Conservation (phyloP, 2,797 vertebrate species). For the Channallabes apus region DNA sequence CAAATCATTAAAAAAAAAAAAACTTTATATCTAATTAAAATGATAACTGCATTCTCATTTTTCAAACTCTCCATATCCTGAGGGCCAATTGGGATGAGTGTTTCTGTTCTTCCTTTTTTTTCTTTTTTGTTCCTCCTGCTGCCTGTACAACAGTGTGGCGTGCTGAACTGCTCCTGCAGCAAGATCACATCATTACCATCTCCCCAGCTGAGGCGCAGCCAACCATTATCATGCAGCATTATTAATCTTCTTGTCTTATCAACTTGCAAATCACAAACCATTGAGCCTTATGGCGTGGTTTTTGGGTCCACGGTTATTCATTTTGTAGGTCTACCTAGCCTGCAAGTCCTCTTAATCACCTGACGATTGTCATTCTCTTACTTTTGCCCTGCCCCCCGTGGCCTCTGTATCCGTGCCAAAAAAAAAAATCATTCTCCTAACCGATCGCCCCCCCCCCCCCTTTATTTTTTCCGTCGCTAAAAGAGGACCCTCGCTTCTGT, state of each 20-base stretch:
- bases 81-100: slow-evolving; percentile 99
- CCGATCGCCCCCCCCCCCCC: slow-evolving; percentile 17
- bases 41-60: slow-evolving; percentile 99
- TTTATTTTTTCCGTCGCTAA: slow-evolving; percentile 16
- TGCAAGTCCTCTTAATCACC: slow-evolving; percentile 98
- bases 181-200: slow-evolving; percentile 99
- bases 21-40: slow-evolving; percentile 99
- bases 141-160: slow-evolving; percentile 86
- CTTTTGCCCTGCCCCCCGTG: slow-evolving; percentile 86
- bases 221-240: slow-evolving; percentile 99
- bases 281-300: slow-evolving; percentile 99
- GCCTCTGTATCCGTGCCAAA: slow-evolving; percentile 68
- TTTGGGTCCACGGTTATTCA: slow-evolving; percentile 98
- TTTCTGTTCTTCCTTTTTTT: slow-evolving; percentile 64
- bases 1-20: slow-evolving; percentile 88
- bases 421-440: slow-evolving; percentile 33
- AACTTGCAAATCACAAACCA: slow-evolving; percentile 99
- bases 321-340: slow-evolving; percentile 99
- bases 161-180: slow-evolving; percentile 97
- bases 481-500: slow-evolving; percentile 63
- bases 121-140: slow-evolving; percentile 64
- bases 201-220: slow-evolving; percentile 99
- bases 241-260: slow-evolving; percentile 99
- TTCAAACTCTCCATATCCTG: slow-evolving; percentile 99
- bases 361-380: slow-evolving; percentile 95